A percentile compares a stretch with the other conserved stretches of the same genome.
Evolutionary conservation across 2,113 vertebrate species (phyloP).

Genomic region (Piprites chloris): DNA sequence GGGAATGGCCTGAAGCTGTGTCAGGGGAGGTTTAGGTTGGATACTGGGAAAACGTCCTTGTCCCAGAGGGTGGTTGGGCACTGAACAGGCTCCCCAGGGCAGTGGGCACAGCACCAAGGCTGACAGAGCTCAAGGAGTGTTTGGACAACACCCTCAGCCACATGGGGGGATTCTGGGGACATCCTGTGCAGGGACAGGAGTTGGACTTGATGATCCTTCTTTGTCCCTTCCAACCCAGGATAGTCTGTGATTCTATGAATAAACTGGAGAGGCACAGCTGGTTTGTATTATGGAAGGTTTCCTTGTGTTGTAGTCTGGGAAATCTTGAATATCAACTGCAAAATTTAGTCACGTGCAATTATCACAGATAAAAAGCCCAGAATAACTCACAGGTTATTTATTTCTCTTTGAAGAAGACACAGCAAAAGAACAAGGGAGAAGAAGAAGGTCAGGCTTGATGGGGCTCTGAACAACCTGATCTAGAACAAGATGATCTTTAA

Average conservation of each 20-base stretch:
- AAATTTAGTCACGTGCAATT: neutral
- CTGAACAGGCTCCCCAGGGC: neutral
- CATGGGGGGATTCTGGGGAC: neutral
- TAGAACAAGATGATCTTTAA: neutral
- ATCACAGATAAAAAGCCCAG: neutral
- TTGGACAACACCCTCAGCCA: neutral
- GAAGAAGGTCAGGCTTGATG: neutral
- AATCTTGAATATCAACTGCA: neutral
- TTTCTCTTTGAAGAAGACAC: neutral
- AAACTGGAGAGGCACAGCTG: neutral
- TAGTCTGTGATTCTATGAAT: neutral
- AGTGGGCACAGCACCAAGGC: neutral
- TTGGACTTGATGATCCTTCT: neutral
- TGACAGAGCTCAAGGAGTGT: neutral
- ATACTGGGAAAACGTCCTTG: neutral
- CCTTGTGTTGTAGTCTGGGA: fast-evolving
- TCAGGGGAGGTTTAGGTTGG: neutral
- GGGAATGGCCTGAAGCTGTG: neutral
- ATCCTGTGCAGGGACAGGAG: neutral
- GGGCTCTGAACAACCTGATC: neutral
- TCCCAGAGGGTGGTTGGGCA: neutral
- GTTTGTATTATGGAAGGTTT: neutral
- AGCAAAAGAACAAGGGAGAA: neutral
- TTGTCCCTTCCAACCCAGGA: neutral
- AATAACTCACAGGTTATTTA: neutral